phyloP scores from a whole-genome alignment of 2,113 vertebrate genomes.

The Macroglossus sobrinus region DNA sequence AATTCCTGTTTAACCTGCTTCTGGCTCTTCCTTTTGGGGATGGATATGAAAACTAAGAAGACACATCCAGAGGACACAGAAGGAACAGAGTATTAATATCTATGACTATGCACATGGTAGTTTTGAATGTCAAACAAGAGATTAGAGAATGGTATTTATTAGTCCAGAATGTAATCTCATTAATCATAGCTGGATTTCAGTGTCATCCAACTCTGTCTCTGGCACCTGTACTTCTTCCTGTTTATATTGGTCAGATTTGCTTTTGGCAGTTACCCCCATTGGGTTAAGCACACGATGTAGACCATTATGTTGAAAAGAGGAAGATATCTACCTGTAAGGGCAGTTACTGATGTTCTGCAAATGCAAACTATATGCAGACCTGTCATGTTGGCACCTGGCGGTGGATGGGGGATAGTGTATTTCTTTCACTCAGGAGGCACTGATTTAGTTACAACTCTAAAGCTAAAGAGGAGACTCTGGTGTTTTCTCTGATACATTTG shows the following conservation, averaged over 20 bases:
- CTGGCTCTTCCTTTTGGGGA: not conserved
- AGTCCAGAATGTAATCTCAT: not conserved
- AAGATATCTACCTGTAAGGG: not conserved
- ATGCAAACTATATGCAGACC: not conserved
- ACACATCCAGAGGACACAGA: not conserved
- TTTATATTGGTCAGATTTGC: conserved; percentile 20
- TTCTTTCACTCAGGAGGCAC: not conserved
- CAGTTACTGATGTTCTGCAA: not conserved
- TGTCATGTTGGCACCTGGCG: too few relatives aligned
- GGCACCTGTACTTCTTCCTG: conserved; percentile 38
- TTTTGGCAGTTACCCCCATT: not conserved
- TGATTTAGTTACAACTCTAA: not conserved
- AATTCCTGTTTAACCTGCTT: not conserved
- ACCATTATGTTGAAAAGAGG: not conserved
- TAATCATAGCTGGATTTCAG: not conserved
- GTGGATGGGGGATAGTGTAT: not conserved
- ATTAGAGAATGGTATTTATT: conserved; percentile 2
- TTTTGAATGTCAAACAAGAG: conserved; percentile 11
- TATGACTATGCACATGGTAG: not conserved
- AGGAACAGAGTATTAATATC: not conserved
- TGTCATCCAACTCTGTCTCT: not conserved
- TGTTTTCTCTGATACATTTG: not conserved
- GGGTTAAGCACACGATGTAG: not conserved
- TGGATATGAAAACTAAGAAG: not conserved
- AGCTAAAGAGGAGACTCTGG: not conserved